A percentile compares a stretch with the other conserved stretches of the same genome.
Evolutionary conservation across 2,113 vertebrate genomes (phyloP).

Genomic region (Solenodon paradoxus): DNA sequence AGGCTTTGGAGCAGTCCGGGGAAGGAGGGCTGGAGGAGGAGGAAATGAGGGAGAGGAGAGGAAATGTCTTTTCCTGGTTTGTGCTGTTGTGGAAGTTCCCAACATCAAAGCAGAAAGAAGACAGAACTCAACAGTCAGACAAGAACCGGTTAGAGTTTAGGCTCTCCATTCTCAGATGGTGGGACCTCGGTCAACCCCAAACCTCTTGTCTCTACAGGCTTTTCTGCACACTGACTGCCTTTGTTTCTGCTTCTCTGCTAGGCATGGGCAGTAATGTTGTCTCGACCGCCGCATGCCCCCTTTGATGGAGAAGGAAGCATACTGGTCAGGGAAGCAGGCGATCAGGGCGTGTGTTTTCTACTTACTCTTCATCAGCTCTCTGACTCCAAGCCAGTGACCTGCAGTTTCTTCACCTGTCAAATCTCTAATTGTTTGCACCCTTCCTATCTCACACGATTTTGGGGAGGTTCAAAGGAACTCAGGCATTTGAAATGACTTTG

Average conservation of each 20-base stretch:
- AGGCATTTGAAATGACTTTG: neutral
- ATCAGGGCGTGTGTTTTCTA: neutral
- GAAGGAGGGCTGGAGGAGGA: neutral
- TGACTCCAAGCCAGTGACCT: neutral
- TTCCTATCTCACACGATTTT: neutral
- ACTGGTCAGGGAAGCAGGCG: neutral
- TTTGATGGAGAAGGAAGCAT: neutral
- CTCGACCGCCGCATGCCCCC: neutral
- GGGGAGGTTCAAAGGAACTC: neutral
- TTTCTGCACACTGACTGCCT: neutral
- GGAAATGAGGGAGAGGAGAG: neutral
- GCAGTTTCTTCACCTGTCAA: neutral
- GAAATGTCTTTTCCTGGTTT: neutral
- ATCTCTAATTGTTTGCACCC: neutral
- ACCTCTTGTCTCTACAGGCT: fast-evolving
- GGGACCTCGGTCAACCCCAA: neutral
- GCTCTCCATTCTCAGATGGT: neutral
- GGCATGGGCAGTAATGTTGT: neutral
- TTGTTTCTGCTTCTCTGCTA: neutral
- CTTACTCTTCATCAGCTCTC: neutral
- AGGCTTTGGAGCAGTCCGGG: neutral
- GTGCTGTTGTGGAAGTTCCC: too few relatives aligned
- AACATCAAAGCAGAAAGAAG: neutral
- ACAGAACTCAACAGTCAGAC: neutral
- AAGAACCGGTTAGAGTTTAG: neutral